Conservation (phyloP, 2,113 vertebrate genomes). For the cattle (Bos taurus) region DNA sequence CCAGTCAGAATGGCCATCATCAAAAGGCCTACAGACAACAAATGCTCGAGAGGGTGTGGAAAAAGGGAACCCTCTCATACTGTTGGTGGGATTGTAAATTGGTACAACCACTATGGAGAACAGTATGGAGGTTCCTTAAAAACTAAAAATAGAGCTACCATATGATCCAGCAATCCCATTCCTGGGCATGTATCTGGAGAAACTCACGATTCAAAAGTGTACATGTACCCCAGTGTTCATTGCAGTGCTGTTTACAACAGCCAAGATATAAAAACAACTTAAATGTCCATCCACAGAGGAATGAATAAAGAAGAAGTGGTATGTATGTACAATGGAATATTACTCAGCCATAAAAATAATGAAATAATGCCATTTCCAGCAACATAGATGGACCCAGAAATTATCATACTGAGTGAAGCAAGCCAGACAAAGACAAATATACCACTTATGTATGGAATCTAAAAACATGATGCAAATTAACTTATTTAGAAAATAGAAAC, state of each 20-base stretch:
- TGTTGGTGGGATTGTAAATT: background rate
- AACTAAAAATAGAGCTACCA: background rate
- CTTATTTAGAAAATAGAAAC: background rate
- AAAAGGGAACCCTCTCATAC: background rate
- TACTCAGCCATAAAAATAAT: background rate
- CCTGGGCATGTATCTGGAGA: background rate
- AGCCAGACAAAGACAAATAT: background rate
- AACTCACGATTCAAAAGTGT: background rate
- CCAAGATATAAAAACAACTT: background rate
- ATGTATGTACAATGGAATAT: background rate
- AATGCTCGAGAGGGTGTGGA: background rate
- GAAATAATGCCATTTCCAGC: background rate
- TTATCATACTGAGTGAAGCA: background rate
- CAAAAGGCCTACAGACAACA: background rate
- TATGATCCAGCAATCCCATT: background rate
- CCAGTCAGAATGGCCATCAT: background rate
- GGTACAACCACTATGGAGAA: background rate
- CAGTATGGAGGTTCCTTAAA: background rate
- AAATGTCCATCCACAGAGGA: background rate
- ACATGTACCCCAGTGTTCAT: background rate
- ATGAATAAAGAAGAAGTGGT: background rate
- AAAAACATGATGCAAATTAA: background rate
- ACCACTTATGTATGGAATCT: background rate
- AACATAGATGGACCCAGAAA: background rate
- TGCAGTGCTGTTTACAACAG: background rate